These are phyloP conservation scores for Plemyria rubiginata DNA, from an alignment of 2,888 invertebrate genomes.

Conservation along the genomic window DNA sequence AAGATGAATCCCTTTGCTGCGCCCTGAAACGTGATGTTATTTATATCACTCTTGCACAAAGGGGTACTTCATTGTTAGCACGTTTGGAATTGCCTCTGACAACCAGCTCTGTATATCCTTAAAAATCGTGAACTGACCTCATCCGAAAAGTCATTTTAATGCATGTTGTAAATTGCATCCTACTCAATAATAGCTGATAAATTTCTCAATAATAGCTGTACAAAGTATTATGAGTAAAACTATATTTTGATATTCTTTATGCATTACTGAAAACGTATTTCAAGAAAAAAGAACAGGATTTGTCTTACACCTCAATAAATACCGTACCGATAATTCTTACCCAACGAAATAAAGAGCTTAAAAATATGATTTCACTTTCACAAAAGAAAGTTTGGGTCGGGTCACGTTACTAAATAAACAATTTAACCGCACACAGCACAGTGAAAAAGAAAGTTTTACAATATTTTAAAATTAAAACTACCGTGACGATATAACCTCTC, in stretches of 20 bases:
- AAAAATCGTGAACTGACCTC: too few relatives aligned
- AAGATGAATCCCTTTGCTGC: not conserved
- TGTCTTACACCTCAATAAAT: conserved; percentile 3
- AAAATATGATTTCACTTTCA: conserved; percentile 23
- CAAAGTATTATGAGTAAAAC: too few relatives aligned
- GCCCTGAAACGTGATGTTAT: not conserved
- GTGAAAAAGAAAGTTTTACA: conserved; percentile 15
- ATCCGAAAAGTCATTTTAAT: too few relatives aligned
- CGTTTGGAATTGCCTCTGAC: too few relatives aligned
- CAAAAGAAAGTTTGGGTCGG: conserved; percentile 21
- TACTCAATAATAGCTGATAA: too few relatives aligned
- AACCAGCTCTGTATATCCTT: too few relatives aligned
- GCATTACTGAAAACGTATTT: too few relatives aligned
- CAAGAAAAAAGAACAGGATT: not conserved
- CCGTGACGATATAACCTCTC: not conserved
- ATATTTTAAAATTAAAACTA: not conserved
- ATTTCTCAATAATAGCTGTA: too few relatives aligned
- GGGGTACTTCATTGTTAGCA: too few relatives aligned
- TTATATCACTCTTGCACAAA: too few relatives aligned
- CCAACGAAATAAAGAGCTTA: conserved; percentile 10
- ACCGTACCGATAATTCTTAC: not conserved
- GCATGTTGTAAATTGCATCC: too few relatives aligned
- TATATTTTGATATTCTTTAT: too few relatives aligned
- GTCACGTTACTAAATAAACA: conserved; percentile 21
- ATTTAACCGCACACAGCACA: conserved; percentile 16